A percentile compares a stretch with the other conserved stretches of the same genome.
These are phyloP conservation scores for Torymus auratus DNA, from an alignment of 2,888 invertebrate species.

Conservation along the genomic window DNA sequence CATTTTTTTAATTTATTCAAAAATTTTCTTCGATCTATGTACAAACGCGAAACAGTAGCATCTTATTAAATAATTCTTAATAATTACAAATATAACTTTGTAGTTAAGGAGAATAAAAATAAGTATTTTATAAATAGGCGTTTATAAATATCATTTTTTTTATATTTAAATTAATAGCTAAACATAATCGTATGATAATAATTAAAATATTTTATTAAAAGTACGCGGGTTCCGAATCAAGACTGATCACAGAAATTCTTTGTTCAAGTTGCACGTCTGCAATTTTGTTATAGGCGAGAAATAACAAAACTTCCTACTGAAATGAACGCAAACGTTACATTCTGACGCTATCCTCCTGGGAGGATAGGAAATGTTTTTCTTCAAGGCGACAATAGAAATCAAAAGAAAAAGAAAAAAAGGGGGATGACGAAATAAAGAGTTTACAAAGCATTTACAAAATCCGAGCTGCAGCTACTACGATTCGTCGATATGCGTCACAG, in stretches of 20 bases:
- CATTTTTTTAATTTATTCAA: slow-evolving; percentile 13
- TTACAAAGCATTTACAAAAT: slow-evolving; percentile 31
- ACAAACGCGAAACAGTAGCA: too few species aligned
- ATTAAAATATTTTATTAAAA: slow-evolving; percentile 38
- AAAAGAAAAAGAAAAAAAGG: slow-evolving; percentile 1
- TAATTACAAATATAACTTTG: slow-evolving; percentile 33
- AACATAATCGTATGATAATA: slow-evolving; percentile 24
- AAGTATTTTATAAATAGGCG: slow-evolving; percentile 27
- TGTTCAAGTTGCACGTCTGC: slow-evolving; percentile 36
- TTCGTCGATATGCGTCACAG: slow-evolving; percentile 42
- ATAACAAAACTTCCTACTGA: slow-evolving; percentile 19
- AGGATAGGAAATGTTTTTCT: slow-evolving; percentile 4
- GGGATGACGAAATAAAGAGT: slow-evolving; percentile 26
- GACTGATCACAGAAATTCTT: slow-evolving; percentile 48
- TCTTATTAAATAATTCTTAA: slow-evolving; percentile 39
- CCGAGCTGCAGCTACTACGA: slow-evolving; percentile 21
- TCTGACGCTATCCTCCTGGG: slow-evolving; percentile 9
- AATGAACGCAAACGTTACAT: slow-evolving; percentile 37
- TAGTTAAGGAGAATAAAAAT: slow-evolving; percentile 11
- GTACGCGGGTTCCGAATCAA: slow-evolving; percentile 15
- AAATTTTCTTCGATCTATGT: background rate
- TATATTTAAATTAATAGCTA: slow-evolving; percentile 37
- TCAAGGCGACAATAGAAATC: background rate
- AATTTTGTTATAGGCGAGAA: slow-evolving; percentile 16
- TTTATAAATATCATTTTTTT: slow-evolving; percentile 28